Evolutionary conservation across 2,113 vertebrate species (phyloP).

Genomic region (rabbit (Oryctolagus cuniculus)): DNA sequence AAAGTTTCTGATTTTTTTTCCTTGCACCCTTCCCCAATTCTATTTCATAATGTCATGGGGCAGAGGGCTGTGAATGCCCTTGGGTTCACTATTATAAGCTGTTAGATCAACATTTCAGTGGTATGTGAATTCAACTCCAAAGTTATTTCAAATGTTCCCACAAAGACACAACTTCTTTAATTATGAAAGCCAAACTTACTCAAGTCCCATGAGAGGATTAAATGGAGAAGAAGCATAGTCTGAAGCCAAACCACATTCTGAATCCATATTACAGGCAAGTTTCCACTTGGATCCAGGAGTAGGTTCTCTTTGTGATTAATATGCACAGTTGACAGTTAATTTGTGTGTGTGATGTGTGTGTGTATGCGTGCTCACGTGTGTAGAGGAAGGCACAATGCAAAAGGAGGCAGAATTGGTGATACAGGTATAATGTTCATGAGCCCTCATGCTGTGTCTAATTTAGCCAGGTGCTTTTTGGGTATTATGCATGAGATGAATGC

Average conservation of each 20-base stretch:
- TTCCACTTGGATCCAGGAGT: conserved; percentile 53
- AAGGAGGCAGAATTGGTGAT: background rate
- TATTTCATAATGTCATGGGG: background rate
- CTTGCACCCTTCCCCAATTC: background rate
- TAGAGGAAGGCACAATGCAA: background rate
- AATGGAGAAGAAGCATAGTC: background rate
- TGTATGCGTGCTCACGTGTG: background rate
- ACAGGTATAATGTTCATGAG: background rate
- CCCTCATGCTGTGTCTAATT: background rate
- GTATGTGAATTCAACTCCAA: conserved; percentile 17
- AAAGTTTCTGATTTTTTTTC: background rate
- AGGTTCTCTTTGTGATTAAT: conserved; percentile 20
- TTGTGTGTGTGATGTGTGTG: background rate
- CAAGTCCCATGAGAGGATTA: conserved; percentile 58
- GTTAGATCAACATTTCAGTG: conserved; percentile 11
- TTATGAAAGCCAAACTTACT: conserved; percentile 64
- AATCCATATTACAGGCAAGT: background rate
- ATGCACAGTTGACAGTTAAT: background rate
- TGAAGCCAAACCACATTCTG: background rate
- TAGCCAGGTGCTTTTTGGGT: background rate
- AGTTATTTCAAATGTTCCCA: conserved; percentile 65
- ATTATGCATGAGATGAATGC: background rate
- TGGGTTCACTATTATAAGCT: background rate
- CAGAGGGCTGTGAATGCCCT: background rate
- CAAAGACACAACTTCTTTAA: conserved; percentile 60